These are phyloP conservation scores for Crypturellus undulatus DNA, from an alignment of 2,113 vertebrate genomes.

Conservation along the genomic window DNA sequence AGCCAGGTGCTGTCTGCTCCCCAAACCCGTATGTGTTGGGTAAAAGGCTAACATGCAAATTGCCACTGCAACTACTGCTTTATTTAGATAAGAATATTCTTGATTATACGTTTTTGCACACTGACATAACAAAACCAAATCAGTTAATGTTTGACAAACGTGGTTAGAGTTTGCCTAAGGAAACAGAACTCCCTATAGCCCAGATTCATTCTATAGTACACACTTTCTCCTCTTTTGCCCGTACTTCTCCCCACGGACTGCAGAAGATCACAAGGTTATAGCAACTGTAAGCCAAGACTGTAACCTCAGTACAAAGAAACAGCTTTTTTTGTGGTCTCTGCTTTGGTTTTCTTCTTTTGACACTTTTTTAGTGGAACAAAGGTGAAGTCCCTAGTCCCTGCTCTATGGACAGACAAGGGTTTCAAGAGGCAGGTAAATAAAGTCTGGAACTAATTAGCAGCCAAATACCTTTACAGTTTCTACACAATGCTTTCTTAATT, in stretches of 20 bases:
- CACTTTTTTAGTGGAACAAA: neutral
- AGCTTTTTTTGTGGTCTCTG: neutral
- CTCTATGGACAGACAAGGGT: neutral
- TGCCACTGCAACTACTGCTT: neutral
- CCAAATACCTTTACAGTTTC: conserved; percentile 25
- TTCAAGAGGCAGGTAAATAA: conserved; percentile 27
- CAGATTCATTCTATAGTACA: neutral
- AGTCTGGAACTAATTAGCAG: conserved; percentile 5
- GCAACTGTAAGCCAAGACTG: neutral
- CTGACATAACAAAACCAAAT: neutral
- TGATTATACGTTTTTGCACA: neutral
- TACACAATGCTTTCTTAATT: conserved; percentile 34
- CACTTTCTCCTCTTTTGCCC: neutral
- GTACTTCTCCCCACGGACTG: neutral
- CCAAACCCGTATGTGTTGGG: too few relatives aligned
- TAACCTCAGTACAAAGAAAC: neutral
- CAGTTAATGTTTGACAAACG: neutral
- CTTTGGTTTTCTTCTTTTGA: neutral
- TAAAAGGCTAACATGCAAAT: neutral
- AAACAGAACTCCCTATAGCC: neutral
- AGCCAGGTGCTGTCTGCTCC: neutral
- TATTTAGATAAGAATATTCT: neutral
- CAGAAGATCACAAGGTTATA: neutral
- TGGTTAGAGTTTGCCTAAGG: neutral
- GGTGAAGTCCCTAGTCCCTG: neutral